Evolutionary conservation across 2,888 invertebrate genomes (phyloP).

Genomic region (Phyto melanocephala): DNA sequence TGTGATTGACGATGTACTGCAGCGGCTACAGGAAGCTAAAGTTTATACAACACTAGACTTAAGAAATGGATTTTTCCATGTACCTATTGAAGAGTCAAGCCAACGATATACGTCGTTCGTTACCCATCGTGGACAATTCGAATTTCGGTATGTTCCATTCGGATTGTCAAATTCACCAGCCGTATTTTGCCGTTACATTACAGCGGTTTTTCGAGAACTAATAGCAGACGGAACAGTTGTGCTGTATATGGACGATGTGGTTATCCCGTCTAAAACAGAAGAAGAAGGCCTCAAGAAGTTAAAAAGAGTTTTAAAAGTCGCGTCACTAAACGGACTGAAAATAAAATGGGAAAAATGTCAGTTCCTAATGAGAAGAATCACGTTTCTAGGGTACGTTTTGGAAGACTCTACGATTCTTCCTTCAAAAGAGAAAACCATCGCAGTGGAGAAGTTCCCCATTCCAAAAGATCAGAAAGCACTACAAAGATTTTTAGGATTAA

Average conservation of each 20-base stretch:
- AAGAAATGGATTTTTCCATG: conserved; percentile 60
- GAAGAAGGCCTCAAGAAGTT: conserved; percentile 34
- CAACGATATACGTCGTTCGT: too few species aligned
- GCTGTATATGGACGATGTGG: conserved; percentile 37
- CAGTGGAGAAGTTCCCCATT: conserved; percentile 45
- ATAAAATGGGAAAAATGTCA: conserved; percentile 61
- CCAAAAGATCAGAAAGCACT: conserved; percentile 54
- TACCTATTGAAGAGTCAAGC: conserved; percentile 55
- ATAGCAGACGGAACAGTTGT: conserved; percentile 14
- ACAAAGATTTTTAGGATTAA: conserved; percentile 59
- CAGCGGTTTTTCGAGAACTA: conserved; percentile 10
- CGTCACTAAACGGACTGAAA: conserved; percentile 18
- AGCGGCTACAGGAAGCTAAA: conserved; percentile 34
- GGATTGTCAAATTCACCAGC: conserved; percentile 60
- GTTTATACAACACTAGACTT: conserved; percentile 59
- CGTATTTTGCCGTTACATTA: conserved; percentile 40
- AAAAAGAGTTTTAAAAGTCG: conserved; percentile 30
- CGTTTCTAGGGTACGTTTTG: conserved; percentile 61
- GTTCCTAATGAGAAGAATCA: conserved; percentile 36
- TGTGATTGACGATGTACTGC: conserved; percentile 54
- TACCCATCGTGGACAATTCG: conserved; percentile 54
- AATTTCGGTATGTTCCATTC: conserved; percentile 63
- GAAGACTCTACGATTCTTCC: conserved; percentile 47
- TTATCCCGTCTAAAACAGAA: conserved; percentile 43
- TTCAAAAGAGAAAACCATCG: conserved; percentile 46